phyloP scores from a whole-genome alignment of 2,888 invertebrate genomes.

The Pheosia tremula region DNA sequence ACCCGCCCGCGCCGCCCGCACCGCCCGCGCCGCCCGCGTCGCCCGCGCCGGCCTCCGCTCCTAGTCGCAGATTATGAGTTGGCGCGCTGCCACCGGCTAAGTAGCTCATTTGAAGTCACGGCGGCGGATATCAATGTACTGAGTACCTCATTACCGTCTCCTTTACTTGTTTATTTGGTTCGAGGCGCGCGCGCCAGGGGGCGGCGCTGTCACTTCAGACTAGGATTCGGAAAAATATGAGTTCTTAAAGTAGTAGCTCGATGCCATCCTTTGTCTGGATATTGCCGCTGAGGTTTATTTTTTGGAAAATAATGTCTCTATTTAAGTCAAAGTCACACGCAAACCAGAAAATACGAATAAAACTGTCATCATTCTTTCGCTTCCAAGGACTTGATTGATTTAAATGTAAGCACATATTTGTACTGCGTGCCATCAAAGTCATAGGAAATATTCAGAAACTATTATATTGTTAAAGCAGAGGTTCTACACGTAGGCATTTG shows the following conservation, averaged over 20 bases:
- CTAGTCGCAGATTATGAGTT: neutral
- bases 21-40: too few species aligned
- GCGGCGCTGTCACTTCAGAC: neutral
- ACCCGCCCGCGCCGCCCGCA: too few species aligned
- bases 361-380: too few species aligned
- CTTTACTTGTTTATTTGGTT: neutral
- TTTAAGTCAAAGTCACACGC: neutral
- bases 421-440: too few species aligned
- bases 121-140: conserved; percentile 2
- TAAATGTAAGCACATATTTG: too few species aligned
- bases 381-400: too few species aligned
- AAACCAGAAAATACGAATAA: neutral
- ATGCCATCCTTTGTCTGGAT: neutral
- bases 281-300: neutral
- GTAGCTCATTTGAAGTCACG: conserved; percentile 1
- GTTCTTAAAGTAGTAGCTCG: neutral
- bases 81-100: conserved; percentile 3
- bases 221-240: neutral
- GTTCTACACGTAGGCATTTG: too few species aligned
- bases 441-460: too few species aligned
- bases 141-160: neutral
- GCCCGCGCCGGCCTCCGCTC: neutral
- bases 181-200: neutral
- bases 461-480: too few species aligned
- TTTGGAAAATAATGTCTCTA: neutral